Evolutionary conservation across 2,888 invertebrate genomes (phyloP), one percentile per base, ranked within the genome.

Genomic region (Saturnia japonica): DNA sequence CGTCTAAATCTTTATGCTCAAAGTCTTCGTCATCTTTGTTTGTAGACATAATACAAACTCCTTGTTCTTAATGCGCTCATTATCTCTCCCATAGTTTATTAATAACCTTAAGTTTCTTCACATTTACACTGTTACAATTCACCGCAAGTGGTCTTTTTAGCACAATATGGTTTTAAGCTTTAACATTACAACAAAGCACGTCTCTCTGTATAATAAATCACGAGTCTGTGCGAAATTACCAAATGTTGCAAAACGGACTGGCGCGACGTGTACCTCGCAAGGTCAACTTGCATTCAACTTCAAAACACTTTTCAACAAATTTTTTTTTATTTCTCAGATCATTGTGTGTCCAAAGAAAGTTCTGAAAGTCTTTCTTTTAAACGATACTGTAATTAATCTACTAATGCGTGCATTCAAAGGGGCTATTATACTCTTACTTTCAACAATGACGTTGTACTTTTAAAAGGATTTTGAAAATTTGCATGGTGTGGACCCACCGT

Each of bases 361-460:
- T 80, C 76, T 79, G 83, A 87, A 88, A 86, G 80, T 76, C 89
- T 91, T 92, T 93, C 89, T 87, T 86, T 85, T 73, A 80, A 82
- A 85, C 88, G 88, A 85, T 86, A 83, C 78, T 82, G 88, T 86
- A 90, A 93, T 93, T 91, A 92, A 91, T 94, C 83, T 90, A 82
- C 86, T 91, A 89, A 91, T 90, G 85, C 76, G 72, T 77, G 78
- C 82, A 85, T 84, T 87, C 82, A 83, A 76, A 77, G 73, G 75
- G 75, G 70, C 75, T 82, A 80, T 88, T 87, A 85, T 89, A 89
- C 91, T 94, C 89, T 92, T 91, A 86, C 91, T 93, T 86, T 91
- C 88, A 84, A 85, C 83, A 80, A 85, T 78, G 80, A 77, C 77
- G 85, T 85, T 84, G 84, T 84, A 85, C 81, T 80, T 74, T 81